A percentile compares a stretch with the other conserved stretches of the same genome.
Conservation (phyloP, 1,140 invertebrate species). For the Cheumatopsyche charites region DNA sequence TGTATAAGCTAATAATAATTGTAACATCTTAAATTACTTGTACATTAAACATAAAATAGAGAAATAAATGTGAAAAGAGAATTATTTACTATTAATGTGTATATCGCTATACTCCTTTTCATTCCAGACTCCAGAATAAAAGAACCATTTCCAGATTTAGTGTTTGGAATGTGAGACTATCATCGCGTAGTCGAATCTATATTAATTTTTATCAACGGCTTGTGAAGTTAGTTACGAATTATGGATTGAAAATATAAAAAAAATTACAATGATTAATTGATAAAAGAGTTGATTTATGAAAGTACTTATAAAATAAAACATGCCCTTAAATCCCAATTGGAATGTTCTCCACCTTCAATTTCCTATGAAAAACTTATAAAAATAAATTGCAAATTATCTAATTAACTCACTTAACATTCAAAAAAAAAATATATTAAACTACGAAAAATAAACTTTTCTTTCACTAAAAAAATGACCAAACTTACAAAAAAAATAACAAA, state of each 20-base stretch:
- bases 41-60: conserved; percentile 39
- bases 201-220: too few species aligned
- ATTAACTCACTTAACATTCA: conserved; percentile 2
- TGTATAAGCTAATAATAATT: conserved; percentile 31
- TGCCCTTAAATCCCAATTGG: conserved; percentile 48
- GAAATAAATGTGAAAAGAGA: conserved; percentile 18
- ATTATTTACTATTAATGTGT: conserved; percentile 8
- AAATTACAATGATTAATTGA: neutral
- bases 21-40: conserved; percentile 39
- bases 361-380: conserved; percentile 43
- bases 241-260: conserved; percentile 4
- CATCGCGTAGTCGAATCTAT: neutral
- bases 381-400: conserved; percentile 40
- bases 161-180: neutral
- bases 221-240: neutral
- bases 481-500: conserved; percentile 43
- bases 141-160: conserved; percentile 11
- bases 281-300: neutral
- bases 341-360: conserved; percentile 44
- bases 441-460: conserved; percentile 18
- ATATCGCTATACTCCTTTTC: neutral
- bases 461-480: conserved; percentile 13
- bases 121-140: conserved; percentile 11
- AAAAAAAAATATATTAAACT: conserved; percentile 30
- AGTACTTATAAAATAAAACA: conserved; percentile 31